Percentiles rank a stretch among this genome's conserved stretches.
Conservation (phyloP, 2,797 vertebrate genomes). For the Protosalanx chinensis region DNA sequence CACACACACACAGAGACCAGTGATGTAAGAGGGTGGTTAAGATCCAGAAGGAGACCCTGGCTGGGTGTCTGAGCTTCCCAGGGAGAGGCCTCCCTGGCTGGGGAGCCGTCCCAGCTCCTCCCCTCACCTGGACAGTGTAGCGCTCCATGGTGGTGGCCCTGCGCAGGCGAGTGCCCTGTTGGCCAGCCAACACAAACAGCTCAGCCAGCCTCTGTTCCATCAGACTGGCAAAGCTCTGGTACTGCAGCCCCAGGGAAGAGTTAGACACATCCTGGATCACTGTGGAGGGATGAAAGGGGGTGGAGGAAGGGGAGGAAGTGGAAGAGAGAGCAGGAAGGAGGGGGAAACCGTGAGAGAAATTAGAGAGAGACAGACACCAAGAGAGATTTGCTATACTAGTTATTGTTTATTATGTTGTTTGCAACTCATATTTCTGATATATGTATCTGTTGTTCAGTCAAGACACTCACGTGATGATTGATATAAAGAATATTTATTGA, state of each 20-base stretch:
- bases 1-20: not conserved
- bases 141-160: conserved; percentile 87
- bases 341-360: not conserved
- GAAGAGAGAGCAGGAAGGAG: conserved; percentile 1
- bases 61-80: conserved; percentile 8
- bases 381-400: no score
- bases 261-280: conserved; percentile 96
- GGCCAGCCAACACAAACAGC: conserved; percentile 87
- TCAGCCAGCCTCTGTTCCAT: conserved; percentile 95
- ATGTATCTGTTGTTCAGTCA: no score
- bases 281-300: conserved; percentile 56
- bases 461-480: no score
- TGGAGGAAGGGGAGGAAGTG: not conserved
- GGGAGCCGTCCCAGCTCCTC: not conserved
- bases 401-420: no score
- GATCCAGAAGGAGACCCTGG: no score
- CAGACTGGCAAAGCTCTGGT: conserved; percentile 92
- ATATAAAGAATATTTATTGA: no score
- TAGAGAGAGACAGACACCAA: not conserved
- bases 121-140: conserved; percentile 92
- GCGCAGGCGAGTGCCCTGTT: conserved; percentile 84
- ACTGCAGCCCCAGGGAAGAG: conserved; percentile 84
- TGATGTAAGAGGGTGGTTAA: no score
- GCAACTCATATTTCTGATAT: no score
- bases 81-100: conserved; percentile 9